Evolutionary conservation across 30 jellyfish, hydroid and myxozoan genomes (phyloP).

Genomic region (Rhopilema esculentum): DNA sequence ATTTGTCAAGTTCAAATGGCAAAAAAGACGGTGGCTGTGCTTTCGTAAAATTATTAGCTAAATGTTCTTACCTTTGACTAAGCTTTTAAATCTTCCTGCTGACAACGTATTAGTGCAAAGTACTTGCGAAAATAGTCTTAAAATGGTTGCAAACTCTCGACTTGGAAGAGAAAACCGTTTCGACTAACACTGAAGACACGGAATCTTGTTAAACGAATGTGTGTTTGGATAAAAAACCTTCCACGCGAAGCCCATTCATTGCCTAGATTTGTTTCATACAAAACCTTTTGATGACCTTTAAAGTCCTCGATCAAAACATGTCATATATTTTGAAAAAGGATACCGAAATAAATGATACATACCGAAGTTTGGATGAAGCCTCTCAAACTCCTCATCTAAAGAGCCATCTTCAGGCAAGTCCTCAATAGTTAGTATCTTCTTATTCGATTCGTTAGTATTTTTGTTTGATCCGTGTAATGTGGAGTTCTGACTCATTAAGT

Average conservation of each 20-base stretch:
- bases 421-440: slow-evolving; percentile 28
- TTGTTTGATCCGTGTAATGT: background rate
- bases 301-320: slow-evolving; percentile 5
- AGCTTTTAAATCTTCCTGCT: slow-evolving; percentile 39
- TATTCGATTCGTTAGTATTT: background rate
- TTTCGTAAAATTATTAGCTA: background rate
- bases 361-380: slow-evolving; percentile 16
- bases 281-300: slow-evolving; percentile 1
- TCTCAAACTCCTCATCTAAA: slow-evolving; percentile 39
- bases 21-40: background rate
- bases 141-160: background rate
- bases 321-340: background rate
- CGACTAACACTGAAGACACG: background rate
- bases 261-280: slow-evolving; percentile 14
- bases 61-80: background rate
- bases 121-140: background rate
- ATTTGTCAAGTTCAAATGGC: background rate
- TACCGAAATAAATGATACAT: background rate
- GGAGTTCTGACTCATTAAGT: background rate
- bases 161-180: background rate
- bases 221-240: slow-evolving; percentile 12
- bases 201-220: background rate
- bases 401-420: slow-evolving; percentile 75
- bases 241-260: slow-evolving; percentile 46
- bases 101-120: slow-evolving; percentile 5